Evolutionary conservation across 1,140 invertebrate genomes (phyloP).

Genomic region (Drosophila insularis): DNA sequence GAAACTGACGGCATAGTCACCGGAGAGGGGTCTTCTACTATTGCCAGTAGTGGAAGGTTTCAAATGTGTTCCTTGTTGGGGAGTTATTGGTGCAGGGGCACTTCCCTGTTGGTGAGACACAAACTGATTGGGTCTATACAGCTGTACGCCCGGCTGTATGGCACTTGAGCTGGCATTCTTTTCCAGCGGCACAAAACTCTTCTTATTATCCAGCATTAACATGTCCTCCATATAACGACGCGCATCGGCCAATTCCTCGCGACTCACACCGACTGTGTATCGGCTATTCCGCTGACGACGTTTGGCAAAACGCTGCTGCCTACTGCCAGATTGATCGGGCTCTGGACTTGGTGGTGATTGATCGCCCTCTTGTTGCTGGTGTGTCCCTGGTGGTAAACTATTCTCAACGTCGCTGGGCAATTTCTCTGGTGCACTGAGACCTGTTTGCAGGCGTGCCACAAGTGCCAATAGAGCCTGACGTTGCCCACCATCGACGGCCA

Average conservation of each 20-base stretch:
- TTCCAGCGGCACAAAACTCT: slow-evolving; percentile 53
- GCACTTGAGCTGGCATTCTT: slow-evolving; percentile 74
- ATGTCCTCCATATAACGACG: slow-evolving; percentile 88
- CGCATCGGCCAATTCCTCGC: slow-evolving; percentile 90
- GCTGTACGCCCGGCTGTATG: slow-evolving; percentile 64
- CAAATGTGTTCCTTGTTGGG: background rate
- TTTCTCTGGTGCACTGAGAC: slow-evolving; percentile 84
- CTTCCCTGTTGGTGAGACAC: slow-evolving; percentile 31
- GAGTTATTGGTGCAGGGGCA: background rate
- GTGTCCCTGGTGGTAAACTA: background rate
- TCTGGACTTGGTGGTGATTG: slow-evolving; percentile 28
- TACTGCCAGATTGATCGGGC: slow-evolving; percentile 32
- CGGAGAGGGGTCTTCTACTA: slow-evolving; percentile 60
- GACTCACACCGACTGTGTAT: slow-evolving; percentile 91
- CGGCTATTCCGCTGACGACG: slow-evolving; percentile 84
- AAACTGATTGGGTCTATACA: slow-evolving; percentile 75
- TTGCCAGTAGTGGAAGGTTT: slow-evolving; percentile 20
- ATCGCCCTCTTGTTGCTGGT: background rate
- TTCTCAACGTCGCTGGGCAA: slow-evolving; percentile 49
- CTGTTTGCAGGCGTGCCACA: slow-evolving; percentile 89
- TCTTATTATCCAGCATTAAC: slow-evolving; percentile 81
- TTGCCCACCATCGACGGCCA: slow-evolving; percentile 83
- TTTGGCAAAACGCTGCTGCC: slow-evolving; percentile 78
- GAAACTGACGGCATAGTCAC: slow-evolving; percentile 72
- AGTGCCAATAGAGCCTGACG: slow-evolving; percentile 88